Evolutionary conservation across 2,888 invertebrate species (phyloP), one percentile per base, ranked within the genome.

Genomic region (Furcula furcula): DNA sequence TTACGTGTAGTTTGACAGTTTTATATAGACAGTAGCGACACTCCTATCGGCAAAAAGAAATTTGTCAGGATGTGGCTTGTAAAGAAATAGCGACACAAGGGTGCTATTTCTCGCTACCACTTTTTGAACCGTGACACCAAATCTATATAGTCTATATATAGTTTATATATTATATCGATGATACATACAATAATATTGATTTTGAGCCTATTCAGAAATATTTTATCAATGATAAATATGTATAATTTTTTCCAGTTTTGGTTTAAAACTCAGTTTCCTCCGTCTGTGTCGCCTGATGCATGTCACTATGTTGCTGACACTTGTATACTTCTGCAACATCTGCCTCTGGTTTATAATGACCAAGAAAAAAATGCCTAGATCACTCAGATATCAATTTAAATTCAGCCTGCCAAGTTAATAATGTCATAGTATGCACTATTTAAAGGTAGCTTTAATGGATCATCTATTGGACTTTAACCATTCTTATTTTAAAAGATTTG

Each of bases 241-340:
- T 19, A 20, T 29, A 18, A 13, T 56, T 60, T 39, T 83, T 85
- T 43, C 10, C 78, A 87, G 87, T 66, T 61, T 61, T 44, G 75
- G 76, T 48, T 55, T 87, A 55, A 86, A 85, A 62, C 40, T 75
- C 53, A 76, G 79, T 51, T 88, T 87, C 53, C 75, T 80, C 31
- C 79, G 84, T 19, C 65, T 87, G 33, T 79, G 79, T 53, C 75
- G 76, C 29, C 48, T 86, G 47, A 76, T 77, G 71, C 85, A 86
- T 58, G 65, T 85, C n/a, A 76, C 76, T n/a, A 86, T 87, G 78
- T 65, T 87, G 34, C 62, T 87, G 31, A 69, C 76, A 3, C 65
- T 86, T 30, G 71, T 84, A 22, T 86, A 84, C 62, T 86, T 85
- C 68, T 85, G 81, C 66, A 86, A 87, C 45, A 64, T 84, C 20